Evolutionary conservation across 2,113 vertebrate genomes (phyloP).

Genomic region (Jacana jacana): DNA sequence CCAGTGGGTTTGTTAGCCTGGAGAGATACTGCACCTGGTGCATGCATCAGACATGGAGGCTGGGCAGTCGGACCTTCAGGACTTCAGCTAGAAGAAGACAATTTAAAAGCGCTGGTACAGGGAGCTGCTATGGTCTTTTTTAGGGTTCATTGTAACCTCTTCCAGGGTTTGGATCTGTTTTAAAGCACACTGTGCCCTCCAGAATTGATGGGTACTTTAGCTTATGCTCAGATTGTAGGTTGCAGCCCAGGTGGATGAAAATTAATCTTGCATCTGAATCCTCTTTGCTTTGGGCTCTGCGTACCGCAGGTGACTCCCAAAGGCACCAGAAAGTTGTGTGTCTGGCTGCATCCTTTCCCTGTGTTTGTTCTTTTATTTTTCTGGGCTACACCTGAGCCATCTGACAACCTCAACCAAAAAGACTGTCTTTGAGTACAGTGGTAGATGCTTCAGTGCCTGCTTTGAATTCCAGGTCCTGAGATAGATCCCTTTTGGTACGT

Average conservation of each 20-base stretch:
- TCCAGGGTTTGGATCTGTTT: neutral
- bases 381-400: neutral
- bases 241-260: neutral
- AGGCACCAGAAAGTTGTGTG: neutral
- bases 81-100: neutral
- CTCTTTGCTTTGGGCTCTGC: neutral
- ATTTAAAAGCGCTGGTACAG: neutral
- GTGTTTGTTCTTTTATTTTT: neutral
- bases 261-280: neutral
- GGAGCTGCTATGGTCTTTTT: neutral
- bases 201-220: neutral
- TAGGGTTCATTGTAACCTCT: neutral
- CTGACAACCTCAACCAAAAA: neutral
- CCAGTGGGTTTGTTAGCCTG: neutral
- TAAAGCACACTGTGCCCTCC: neutral
- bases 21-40: neutral
- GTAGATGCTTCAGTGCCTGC: neutral
- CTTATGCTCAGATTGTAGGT: neutral
- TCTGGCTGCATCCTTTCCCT: neutral
- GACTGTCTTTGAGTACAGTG: neutral
- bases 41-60: neutral
- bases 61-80: neutral
- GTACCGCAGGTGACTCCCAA: neutral
- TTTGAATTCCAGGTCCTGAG: slow-evolving; percentile 82
- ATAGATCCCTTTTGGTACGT: slow-evolving; percentile 91